phyloP scores from a whole-genome alignment of 2,797 vertebrate species.

The Microctenopoma lineatum region DNA sequence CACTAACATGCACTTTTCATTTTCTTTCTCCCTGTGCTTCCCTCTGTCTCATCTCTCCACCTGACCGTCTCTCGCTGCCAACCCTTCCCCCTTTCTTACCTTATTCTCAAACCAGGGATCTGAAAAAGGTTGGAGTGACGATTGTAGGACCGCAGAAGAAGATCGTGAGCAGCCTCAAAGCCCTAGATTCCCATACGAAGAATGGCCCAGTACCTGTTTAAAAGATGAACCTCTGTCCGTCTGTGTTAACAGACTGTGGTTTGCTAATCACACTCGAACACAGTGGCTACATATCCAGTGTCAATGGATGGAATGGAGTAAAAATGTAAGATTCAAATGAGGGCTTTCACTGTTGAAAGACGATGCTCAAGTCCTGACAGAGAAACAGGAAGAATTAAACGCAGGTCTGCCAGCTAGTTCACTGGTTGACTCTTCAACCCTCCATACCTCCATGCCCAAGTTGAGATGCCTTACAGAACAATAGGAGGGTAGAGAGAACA shows the following conservation, averaged over 20 bases:
- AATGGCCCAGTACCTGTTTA: slow-evolving; percentile 95
- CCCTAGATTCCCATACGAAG: slow-evolving; percentile 94
- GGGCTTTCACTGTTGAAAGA: slow-evolving; percentile 58
- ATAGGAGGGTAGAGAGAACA: slow-evolving; percentile 31
- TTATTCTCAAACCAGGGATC: slow-evolving; percentile 84
- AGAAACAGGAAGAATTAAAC: slow-evolving; percentile 38
- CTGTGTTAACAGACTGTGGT: slow-evolving; percentile 51
- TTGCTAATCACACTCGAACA: slow-evolving; percentile 55
- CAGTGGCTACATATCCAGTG: slow-evolving; percentile 54
- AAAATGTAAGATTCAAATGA: slow-evolving; percentile 33
- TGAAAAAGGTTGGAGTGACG: slow-evolving; percentile 96
- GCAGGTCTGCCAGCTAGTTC: slow-evolving; percentile 36
- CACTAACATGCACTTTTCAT: slow-evolving; percentile 47
- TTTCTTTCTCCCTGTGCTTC: slow-evolving; percentile 35
- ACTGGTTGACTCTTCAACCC: slow-evolving; percentile 47
- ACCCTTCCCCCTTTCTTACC: slow-evolving; percentile 1
- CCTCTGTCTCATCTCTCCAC: slow-evolving; percentile 31
- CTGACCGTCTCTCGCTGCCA: slow-evolving; percentile 26
- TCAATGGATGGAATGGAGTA: slow-evolving; percentile 42
- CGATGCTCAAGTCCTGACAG: slow-evolving; percentile 35
- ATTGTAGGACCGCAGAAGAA: slow-evolving; percentile 96
- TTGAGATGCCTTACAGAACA: slow-evolving; percentile 80
- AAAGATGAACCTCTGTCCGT: slow-evolving; percentile 48
- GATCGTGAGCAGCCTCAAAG: slow-evolving; percentile 96
- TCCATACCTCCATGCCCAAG: slow-evolving; percentile 59